Base-by-base conservation (phyloP, 1,140 invertebrate genomes). In the Drosophila equinoxialis region DNA sequence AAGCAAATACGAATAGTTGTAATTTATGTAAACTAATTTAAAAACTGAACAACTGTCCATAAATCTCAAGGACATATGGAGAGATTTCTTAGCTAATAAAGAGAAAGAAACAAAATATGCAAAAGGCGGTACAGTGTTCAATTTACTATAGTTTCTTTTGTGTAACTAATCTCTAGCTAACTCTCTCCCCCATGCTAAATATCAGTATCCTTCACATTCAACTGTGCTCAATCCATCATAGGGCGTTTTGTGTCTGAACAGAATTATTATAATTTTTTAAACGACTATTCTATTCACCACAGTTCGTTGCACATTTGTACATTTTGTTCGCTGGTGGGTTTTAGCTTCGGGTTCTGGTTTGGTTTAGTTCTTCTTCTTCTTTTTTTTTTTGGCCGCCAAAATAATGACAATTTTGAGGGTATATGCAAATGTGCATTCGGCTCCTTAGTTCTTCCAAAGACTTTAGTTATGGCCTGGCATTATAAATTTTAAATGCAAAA, bases 401-500 rank as follows among this genome's bases (percentile, higher is more conserved):
- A 82, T 87, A 79, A 86, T 86, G 79, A 73, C 71, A 82, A 76
- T 77, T 87, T 82, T 59, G 75, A 68, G 45, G 45, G 17, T 51
- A 51, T 71, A 64, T 76, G 76, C 69, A 76, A 86, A 76, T 86
- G 79, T 73, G 68, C 70, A 65, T 45, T 55, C 54, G 41, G 20
- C 11, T 58, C 57, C 42, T 57, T 45, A 35, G 57, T 37, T 62
- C 26, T 1, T 60, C n/a, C n/a, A n/a, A 30, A 17, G 45, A 51
- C 63, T 70, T 78, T 71, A 86, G 83, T 87, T 87, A 87, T 82
- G 76, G 72, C 67, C 67, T 62, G 45, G 79, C 76, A 77, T 86
- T 86, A 86, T 87, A 86, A 86, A 86, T 87, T 82, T 87, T 55
- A 74, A 79, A 87, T 83, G 82, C 82, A 86, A 74, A 76, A 64